Conservation (phyloP, 2,113 vertebrate species). For the Sturnus vulgaris region DNA sequence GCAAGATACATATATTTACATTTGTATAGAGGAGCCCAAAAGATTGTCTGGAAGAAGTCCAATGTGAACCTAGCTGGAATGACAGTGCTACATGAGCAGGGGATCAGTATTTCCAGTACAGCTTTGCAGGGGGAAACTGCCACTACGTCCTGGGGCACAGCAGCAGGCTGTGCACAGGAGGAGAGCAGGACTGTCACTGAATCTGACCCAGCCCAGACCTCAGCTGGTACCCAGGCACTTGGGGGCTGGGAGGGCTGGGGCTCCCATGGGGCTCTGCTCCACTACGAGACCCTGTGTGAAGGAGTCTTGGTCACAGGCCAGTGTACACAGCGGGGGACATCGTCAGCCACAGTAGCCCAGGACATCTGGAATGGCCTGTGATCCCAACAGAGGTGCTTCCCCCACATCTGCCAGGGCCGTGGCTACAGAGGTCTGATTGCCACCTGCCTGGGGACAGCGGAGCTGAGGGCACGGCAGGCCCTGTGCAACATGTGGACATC, state of each 20-base stretch:
- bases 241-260: neutral
- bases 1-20: neutral
- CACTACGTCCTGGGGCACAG: rapidly evolving
- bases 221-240: neutral
- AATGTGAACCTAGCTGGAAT: neutral
- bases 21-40: neutral
- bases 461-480: neutral
- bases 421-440: neutral
- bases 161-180: neutral
- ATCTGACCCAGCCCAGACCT: neutral
- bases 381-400: neutral
- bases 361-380: rapidly evolving
- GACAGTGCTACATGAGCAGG: neutral
- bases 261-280: neutral
- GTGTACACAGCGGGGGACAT: neutral
- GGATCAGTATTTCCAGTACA: neutral
- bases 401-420: rapidly evolving
- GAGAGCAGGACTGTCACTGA: neutral
- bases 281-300: rapidly evolving
- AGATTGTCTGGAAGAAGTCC: neutral
- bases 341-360: neutral
- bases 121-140: neutral
- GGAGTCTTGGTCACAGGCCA: neutral
- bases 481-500: neutral
- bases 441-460: neutral